A percentile compares a stretch with the other conserved stretches of the same genome.
These are phyloP conservation scores for Diadophis punctatus DNA, from an alignment of 2,113 vertebrate genomes.

Conservation along the genomic window DNA sequence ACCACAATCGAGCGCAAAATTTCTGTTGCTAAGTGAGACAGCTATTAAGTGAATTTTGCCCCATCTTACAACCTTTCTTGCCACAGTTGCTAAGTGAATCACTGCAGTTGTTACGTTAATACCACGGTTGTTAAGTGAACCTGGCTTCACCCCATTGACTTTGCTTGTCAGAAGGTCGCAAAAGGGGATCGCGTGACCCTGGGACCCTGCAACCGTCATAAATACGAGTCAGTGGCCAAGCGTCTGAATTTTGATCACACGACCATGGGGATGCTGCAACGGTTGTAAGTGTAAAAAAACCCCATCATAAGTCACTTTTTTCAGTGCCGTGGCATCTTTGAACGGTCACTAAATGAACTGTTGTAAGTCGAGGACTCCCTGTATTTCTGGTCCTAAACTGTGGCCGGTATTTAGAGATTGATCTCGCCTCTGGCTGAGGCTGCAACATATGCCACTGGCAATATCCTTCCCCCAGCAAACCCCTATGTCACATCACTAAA, in stretches of 20 bases:
- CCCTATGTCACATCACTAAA: slow-evolving; percentile 70
- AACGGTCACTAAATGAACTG: neutral
- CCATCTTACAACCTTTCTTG: neutral
- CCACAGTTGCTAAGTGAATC: neutral
- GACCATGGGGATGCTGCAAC: neutral
- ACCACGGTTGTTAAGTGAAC: neutral
- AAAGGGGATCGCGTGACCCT: neutral
- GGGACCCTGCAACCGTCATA: neutral
- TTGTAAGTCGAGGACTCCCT: neutral
- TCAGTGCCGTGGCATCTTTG: neutral
- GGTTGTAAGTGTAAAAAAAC: neutral
- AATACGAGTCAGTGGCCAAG: neutral
- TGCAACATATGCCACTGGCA: slow-evolving; percentile 43
- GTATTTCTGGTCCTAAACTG: neutral
- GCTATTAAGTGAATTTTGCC: neutral
- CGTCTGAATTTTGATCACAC: neutral
- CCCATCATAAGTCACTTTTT: neutral
- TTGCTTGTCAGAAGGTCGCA: neutral
- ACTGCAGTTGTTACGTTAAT: neutral
- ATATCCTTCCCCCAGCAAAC: slow-evolving; percentile 54
- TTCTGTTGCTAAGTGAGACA: neutral
- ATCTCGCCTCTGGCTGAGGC: slow-evolving; percentile 10
- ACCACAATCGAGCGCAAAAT: neutral
- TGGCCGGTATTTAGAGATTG: neutral
- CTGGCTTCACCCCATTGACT: neutral